phyloP scores from a whole-genome alignment of 2,888 invertebrate genomes.

The Diplazon laetatorius region DNA sequence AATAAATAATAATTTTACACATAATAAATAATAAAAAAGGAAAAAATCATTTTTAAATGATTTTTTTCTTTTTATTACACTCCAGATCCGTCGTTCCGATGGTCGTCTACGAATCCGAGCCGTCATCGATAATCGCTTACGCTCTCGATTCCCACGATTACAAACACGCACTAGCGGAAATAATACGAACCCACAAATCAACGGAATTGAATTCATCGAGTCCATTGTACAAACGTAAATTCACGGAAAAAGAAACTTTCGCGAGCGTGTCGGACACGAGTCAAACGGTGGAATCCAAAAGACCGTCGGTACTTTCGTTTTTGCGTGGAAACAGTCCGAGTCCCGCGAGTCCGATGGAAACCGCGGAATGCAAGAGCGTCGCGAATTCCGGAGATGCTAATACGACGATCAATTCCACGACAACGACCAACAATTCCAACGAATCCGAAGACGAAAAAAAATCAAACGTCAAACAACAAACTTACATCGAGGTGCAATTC shows the following conservation, averaged over 20 bases:
- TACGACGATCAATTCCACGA: background rate
- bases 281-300: conserved; percentile 77
- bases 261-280: conserved; percentile 67
- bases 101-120: conserved; percentile 91
- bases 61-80: conserved; percentile 24
- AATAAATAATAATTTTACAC: no score
- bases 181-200: conserved; percentile 75
- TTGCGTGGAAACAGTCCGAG: conserved; percentile 79
- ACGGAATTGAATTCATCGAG: conserved; percentile 83
- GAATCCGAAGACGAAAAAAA: conserved; percentile 79
- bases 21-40: no score
- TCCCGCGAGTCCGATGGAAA: conserved; percentile 76
- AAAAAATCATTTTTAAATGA: no score
- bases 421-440: no score
- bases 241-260: conserved; percentile 80
- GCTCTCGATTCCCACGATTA: conserved; percentile 90
- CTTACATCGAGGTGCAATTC: conserved; percentile 85
- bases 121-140: conserved; percentile 93
- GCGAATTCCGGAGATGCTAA: conserved; percentile 61
- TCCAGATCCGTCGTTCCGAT: conserved; percentile 84
- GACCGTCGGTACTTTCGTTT: conserved; percentile 79
- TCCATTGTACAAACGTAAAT: conserved; percentile 83
- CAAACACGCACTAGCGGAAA: conserved; percentile 85
- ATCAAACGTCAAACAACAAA: conserved; percentile 75
- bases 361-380: conserved; percentile 71